phyloP scores from a whole-genome alignment of 2,888 invertebrate species.

The Drosophila meridionalis region DNA sequence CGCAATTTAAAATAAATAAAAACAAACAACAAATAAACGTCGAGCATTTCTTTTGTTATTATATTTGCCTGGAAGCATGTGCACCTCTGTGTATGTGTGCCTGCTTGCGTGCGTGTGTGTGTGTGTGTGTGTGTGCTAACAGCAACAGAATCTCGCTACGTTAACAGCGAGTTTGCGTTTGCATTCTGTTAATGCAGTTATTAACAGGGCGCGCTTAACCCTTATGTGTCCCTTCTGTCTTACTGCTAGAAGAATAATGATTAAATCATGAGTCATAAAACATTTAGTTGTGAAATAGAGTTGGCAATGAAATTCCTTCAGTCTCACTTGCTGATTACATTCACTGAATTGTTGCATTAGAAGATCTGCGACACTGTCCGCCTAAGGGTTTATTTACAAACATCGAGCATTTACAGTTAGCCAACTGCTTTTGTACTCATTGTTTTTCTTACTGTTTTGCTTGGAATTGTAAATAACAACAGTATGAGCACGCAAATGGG shows the following conservation, averaged over 20 bases:
- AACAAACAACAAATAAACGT: slow-evolving; percentile 42
- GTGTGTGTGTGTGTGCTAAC: slow-evolving; percentile 19
- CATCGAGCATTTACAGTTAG: slow-evolving; percentile 6
- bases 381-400: not conserved
- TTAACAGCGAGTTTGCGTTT: slow-evolving; percentile 23
- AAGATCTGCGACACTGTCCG: not conserved
- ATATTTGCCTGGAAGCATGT: slow-evolving; percentile 16
- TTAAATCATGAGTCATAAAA: not conserved
- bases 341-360: not conserved
- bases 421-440: slow-evolving; percentile 25
- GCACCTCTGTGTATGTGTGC: slow-evolving; percentile 1
- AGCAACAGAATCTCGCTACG: slow-evolving; percentile 16
- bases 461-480: not conserved
- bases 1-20: slow-evolving; percentile 53
- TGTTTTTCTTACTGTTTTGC: not conserved
- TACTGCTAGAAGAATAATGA: not conserved
- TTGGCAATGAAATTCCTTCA: not conserved
- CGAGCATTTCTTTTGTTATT: slow-evolving; percentile 63
- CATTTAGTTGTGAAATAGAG: not conserved
- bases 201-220: not conserved
- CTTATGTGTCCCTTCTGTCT: not conserved
- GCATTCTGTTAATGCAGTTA: slow-evolving; percentile 17
- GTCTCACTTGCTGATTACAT: not conserved
- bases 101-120: slow-evolving; percentile 8
- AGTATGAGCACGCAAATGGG: slow-evolving; percentile 1